Percentiles rank a stretch among this genome's conserved stretches.
phyloP scores from a whole-genome alignment of 2,888 invertebrate genomes.

The Cerastis leucographa region DNA sequence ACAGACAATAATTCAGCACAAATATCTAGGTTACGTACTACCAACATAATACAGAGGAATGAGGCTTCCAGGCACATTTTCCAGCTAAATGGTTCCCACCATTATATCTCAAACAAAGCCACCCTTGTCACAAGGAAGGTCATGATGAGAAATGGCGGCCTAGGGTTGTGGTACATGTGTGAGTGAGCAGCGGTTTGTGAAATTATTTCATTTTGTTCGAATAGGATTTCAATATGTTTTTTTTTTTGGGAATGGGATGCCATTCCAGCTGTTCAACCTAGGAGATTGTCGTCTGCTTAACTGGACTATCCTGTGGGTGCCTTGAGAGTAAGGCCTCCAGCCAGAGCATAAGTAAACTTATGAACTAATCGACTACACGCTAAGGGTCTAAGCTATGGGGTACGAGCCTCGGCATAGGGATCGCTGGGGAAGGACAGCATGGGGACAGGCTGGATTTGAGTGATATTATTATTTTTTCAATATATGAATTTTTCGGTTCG shows the following conservation, averaged over 20 bases:
- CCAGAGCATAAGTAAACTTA: no score
- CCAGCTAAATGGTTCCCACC: slow-evolving; percentile 83
- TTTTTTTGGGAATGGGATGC: no score
- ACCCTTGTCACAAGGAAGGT: slow-evolving; percentile 85
- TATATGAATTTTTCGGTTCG: neutral
- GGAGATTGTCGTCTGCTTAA: no score
- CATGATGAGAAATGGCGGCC: slow-evolving; percentile 83
- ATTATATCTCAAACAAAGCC: slow-evolving; percentile 84
- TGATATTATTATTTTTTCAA: no score
- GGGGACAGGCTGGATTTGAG: no score
- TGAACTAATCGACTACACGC: no score
- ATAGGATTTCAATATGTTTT: neutral
- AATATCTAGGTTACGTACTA: slow-evolving; percentile 62
- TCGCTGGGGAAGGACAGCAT: no score
- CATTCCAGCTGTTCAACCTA: no score
- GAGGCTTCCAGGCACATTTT: slow-evolving; percentile 79
- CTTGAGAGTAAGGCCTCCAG: no score
- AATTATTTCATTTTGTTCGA: neutral
- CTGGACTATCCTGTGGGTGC: no score
- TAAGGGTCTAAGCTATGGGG: no score
- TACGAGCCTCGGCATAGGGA: no score
- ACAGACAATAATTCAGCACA: slow-evolving; percentile 56
- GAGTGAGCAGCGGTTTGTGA: slow-evolving; percentile 37
- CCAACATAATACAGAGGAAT: slow-evolving; percentile 68
- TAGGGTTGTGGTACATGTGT: slow-evolving; percentile 59